Evolutionary conservation across 2,113 vertebrate species (phyloP).

Genomic region (Saccopteryx bilineata): DNA sequence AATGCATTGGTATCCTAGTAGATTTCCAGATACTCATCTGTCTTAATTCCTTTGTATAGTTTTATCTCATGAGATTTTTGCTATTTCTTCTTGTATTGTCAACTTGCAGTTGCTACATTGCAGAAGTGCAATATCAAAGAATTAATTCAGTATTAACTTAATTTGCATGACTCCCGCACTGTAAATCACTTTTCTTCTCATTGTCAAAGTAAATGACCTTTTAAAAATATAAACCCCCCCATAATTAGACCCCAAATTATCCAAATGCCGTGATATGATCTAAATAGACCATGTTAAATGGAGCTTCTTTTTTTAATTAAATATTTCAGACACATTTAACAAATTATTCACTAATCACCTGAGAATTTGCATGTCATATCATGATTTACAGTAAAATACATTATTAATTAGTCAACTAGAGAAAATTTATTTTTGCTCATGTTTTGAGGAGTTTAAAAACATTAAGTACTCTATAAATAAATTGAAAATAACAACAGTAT

Average conservation of each 20-base stretch:
- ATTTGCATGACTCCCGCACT: conserved; percentile 91
- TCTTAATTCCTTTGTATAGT: conserved; percentile 93
- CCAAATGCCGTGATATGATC: conserved; percentile 66
- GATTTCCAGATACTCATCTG: conserved; percentile 94
- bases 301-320: conserved; percentile 78
- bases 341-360: conserved; percentile 61
- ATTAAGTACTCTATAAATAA: conserved; percentile 59
- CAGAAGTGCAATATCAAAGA: conserved; percentile 91
- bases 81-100: conserved; percentile 93
- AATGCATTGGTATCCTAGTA: conserved; percentile 94
- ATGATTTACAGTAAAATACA: conserved; percentile 75
- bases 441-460: conserved; percentile 60
- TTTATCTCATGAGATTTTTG: conserved; percentile 90
- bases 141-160: conserved; percentile 88
- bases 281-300: conserved; percentile 70
- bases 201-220: conserved; percentile 87
- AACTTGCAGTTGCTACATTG: conserved; percentile 97
- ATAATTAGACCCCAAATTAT: conserved; percentile 74
- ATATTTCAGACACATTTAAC: conserved; percentile 77
- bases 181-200: conserved; percentile 88
- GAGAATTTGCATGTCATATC: conserved; percentile 63
- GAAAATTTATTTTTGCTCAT: conserved; percentile 73
- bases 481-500: conserved; percentile 54
- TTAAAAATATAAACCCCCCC: conserved; percentile 65
- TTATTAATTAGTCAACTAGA: conserved; percentile 70